These are phyloP conservation scores for Euura saliciscinereae DNA, from an alignment of 1,140 invertebrate genomes.

Conservation along the genomic window DNA sequence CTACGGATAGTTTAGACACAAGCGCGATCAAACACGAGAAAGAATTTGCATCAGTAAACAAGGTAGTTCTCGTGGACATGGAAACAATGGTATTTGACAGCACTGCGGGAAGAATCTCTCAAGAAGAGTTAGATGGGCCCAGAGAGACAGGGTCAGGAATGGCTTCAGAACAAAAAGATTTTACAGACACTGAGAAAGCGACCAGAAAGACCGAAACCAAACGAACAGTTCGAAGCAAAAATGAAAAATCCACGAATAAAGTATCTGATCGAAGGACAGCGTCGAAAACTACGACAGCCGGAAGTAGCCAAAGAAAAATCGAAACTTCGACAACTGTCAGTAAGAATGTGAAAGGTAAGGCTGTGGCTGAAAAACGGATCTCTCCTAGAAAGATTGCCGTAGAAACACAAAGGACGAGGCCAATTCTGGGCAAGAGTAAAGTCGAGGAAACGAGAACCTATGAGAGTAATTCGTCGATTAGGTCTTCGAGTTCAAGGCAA, in stretches of 20 bases:
- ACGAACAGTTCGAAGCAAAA: conserved; percentile 11
- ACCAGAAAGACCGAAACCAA: conserved; percentile 7
- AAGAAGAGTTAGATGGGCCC: conserved; percentile 25
- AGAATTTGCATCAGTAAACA: conserved; percentile 46
- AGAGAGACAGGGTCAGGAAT: background rate
- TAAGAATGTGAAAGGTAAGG: background rate
- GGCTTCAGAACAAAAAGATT: background rate
- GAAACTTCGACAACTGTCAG: background rate
- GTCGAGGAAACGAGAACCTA: background rate
- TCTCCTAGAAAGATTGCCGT: background rate
- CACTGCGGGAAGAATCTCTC: background rate
- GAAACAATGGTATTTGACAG: conserved; percentile 29
- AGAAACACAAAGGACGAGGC: background rate
- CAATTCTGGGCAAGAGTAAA: background rate
- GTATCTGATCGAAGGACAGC: background rate
- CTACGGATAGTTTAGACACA: conserved; percentile 57
- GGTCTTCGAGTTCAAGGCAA: background rate
- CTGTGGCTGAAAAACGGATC: background rate
- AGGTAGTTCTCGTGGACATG: conserved; percentile 42
- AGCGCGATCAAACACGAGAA: conserved; percentile 31
- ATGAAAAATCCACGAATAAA: background rate
- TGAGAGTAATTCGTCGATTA: background rate
- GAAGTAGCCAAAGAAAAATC: background rate
- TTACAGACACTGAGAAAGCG: background rate
- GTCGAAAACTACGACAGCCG: background rate